Base-by-base conservation (phyloP, 2,113 vertebrate genomes). In the human (Homo sapiens) region DNA sequence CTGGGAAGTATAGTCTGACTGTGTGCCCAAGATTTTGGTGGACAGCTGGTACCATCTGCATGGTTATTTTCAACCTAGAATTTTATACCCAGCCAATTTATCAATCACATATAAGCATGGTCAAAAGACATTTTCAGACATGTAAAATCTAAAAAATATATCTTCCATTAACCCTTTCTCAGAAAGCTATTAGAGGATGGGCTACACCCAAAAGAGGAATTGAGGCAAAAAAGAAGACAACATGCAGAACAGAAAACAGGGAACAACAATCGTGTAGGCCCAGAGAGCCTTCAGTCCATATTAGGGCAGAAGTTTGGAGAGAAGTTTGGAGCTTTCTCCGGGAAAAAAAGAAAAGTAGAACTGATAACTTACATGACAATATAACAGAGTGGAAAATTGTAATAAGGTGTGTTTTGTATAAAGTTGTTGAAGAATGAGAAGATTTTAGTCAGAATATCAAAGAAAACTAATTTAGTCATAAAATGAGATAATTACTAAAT, bases 51-150 rank as follows among this genome's bases (percentile, higher is more conserved):
- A 23, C 43, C 82, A 32, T 43, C 32, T 85, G 64, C 38, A 50
- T 35, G 57, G 50, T 82, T 87, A 52, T 85, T 95, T 93, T 66
- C 88, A 89, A 32, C 55, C 38, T 38, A 79, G 23, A 18, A 45
- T 91, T 90, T 14, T 45, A 89, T 83, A 52, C 12, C 73, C 93
- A 64, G 30, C 16, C 20, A 72, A 61, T 43, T 38, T 88, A 86
- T 35, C 50, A 59, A 20, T 57, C n/a, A 17, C 4, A 32, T 72
- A 1, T 40, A 4, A 75, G 43, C 32, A 72, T 5, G 2, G 8
- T 91, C 86, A 84, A 75, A 73, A 88, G 75, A 81, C 6, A 89
- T 87, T 95, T 93, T 81, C 45, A 86, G 57, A 82, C 22, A 55
- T 30, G 8, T 32, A 57, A 82, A 94, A 61, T 64, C 80, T 91